A percentile compares a stretch with the other conserved stretches of the same genome.
Evolutionary conservation across 2,797 vertebrate genomes (phyloP).

Genomic region (Poecile montanus): DNA sequence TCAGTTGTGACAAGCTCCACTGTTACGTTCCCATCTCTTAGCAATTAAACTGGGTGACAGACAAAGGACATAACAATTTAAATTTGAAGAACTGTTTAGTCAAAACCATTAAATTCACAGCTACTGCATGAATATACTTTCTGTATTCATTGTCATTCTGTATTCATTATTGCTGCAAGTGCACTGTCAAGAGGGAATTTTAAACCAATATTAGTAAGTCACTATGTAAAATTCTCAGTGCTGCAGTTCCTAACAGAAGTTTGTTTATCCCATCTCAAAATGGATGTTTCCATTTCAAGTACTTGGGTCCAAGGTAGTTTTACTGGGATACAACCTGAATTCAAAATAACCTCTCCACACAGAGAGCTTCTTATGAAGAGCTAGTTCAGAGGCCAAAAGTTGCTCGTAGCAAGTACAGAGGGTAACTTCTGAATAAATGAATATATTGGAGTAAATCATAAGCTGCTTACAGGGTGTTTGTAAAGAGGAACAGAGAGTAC

Average conservation of each 20-base stretch:
- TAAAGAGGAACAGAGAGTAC: slow-evolving; percentile 39
- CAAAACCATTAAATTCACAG: neutral
- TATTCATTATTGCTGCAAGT: neutral
- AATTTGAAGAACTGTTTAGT: neutral
- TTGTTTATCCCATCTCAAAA: neutral
- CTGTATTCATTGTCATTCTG: neutral
- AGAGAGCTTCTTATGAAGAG: neutral
- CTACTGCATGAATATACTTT: neutral
- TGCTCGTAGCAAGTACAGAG: neutral
- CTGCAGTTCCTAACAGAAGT: neutral
- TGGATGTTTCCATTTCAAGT: neutral
- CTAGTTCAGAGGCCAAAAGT: slow-evolving; percentile 20
- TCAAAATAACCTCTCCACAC: neutral
- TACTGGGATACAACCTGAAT: neutral
- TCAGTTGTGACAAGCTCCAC: neutral
- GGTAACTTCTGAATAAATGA: slow-evolving; percentile 26
- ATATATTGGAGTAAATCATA: neutral
- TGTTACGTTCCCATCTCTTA: neutral
- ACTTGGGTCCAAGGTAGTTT: neutral
- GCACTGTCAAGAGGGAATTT: neutral
- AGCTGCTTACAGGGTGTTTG: slow-evolving; percentile 38
- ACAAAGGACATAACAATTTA: neutral
- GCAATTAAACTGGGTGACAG: neutral
- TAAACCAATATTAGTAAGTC: neutral
- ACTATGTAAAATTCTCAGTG: neutral